Evolutionary conservation across 2,797 vertebrate species (phyloP).

Genomic region (Siniperca undulata): DNA sequence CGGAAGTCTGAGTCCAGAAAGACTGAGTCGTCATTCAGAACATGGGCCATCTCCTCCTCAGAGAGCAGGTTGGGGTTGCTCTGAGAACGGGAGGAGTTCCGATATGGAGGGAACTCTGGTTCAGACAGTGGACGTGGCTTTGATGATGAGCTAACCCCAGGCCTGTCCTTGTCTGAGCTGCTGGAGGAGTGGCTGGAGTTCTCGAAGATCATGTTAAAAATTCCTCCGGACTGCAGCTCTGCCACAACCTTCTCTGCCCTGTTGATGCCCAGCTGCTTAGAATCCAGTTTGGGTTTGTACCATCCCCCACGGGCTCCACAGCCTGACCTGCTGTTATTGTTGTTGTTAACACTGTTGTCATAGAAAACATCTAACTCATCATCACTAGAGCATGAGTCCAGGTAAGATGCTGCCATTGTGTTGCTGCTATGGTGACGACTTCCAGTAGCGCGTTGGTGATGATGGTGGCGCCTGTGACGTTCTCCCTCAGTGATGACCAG

Average conservation of each 20-base stretch:
- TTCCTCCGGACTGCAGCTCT: constrained; percentile 96
- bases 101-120: constrained; percentile 83
- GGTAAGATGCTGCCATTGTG: constrained; percentile 66
- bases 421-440: constrained; percentile 74
- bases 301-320: constrained; percentile 83
- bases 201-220: constrained; percentile 98
- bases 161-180: constrained; percentile 84
- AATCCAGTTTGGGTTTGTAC: constrained; percentile 91
- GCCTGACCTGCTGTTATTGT: constrained; percentile 74
- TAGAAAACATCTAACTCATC: constrained; percentile 90
- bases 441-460: constrained; percentile 64
- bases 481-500: constrained; percentile 90
- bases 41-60: constrained; percentile 89
- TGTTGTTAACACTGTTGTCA: constrained; percentile 73
- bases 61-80: constrained; percentile 86
- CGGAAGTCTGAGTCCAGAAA: constrained; percentile 84
- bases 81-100: constrained; percentile 63
- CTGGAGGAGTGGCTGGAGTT: constrained; percentile 89
- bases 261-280: constrained; percentile 95
- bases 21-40: constrained; percentile 88
- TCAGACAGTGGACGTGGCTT: constrained; percentile 86
- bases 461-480: constrained; percentile 74
- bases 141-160: constrained; percentile 66
- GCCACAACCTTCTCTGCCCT: constrained; percentile 96
- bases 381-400: constrained; percentile 95